Evolutionary conservation across 2,888 invertebrate genomes (phyloP).

Genomic region (Punctoribates punctum): DNA sequence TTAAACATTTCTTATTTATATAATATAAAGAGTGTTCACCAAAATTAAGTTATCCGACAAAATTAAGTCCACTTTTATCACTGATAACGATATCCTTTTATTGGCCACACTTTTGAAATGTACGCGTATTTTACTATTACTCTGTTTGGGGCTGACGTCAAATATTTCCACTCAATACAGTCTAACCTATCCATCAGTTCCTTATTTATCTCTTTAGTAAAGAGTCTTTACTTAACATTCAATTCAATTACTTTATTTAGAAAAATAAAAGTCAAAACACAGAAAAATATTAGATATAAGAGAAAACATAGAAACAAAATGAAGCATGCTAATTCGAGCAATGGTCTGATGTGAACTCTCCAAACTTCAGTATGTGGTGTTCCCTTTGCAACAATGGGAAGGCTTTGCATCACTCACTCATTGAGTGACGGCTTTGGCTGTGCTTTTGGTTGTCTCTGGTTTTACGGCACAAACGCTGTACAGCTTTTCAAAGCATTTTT

Average conservation of each 20-base stretch:
- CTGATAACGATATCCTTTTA: neutral
- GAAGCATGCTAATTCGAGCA: no score
- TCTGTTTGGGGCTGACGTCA: neutral
- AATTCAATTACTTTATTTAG: no score
- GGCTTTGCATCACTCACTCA: slow-evolving; percentile 7
- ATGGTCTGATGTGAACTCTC: no score
- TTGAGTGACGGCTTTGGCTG: neutral
- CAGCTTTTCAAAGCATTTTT: neutral
- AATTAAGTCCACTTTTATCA: neutral
- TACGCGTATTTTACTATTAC: neutral
- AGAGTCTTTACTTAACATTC: no score
- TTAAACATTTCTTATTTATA: slow-evolving; percentile 13
- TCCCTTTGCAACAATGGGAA: neutral
- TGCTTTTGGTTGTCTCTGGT: neutral
- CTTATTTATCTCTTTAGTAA: no score
- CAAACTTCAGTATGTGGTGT: neutral
- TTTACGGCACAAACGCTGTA: slow-evolving; percentile 4
- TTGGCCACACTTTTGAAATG: neutral
- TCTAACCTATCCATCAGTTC: neutral
- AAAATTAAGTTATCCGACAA: neutral
- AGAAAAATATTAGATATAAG: no score
- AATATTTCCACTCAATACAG: neutral
- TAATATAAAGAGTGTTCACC: neutral
- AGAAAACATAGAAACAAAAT: no score
- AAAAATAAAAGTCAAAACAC: no score